These are phyloP conservation scores for Macheiramphus alcinus DNA, from an alignment of 2,113 vertebrate species.

Conservation along the genomic window DNA sequence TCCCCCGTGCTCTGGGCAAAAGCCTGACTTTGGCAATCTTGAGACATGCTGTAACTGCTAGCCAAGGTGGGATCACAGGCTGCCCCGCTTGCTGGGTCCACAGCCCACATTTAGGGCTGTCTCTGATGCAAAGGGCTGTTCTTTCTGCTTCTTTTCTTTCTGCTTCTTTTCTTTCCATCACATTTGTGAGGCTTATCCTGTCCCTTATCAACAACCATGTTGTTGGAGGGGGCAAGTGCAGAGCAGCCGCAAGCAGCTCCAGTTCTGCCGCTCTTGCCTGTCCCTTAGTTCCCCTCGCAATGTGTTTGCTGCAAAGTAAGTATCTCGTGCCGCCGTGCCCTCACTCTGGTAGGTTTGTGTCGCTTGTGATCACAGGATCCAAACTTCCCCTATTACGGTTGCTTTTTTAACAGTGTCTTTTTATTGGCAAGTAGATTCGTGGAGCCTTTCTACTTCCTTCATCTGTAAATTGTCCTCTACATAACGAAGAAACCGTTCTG, in stretches of 20 bases:
- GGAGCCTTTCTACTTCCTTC: slow-evolving; percentile 48
- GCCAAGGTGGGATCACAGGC: neutral
- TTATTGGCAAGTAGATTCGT: neutral
- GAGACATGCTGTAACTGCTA: rapidly evolving
- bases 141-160: neutral
- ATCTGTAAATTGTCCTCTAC: slow-evolving; percentile 55
- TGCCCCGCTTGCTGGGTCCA: neutral
- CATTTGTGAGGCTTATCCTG: neutral
- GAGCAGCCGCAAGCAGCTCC: neutral
- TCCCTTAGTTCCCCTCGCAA: neutral
- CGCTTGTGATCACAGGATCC: slow-evolving; percentile 12
- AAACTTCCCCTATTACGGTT: neutral
- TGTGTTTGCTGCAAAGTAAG: neutral
- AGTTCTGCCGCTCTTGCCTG: neutral
- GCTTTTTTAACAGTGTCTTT: slow-evolving; percentile 7
- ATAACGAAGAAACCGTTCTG: slow-evolving; percentile 36
- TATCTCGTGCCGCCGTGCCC: neutral
- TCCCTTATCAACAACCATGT: neutral
- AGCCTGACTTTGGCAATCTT: neutral
- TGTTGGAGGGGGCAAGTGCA: neutral
- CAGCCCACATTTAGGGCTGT: neutral
- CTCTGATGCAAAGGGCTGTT: neutral
- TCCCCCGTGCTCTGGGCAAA: rapidly evolving
- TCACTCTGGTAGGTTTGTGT: neutral
- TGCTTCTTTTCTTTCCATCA: neutral